Percentiles rank a stretch among this genome's conserved stretches.
Conservation (phyloP, 2,888 invertebrate species). For the Nipponacmea schrenckii region DNA sequence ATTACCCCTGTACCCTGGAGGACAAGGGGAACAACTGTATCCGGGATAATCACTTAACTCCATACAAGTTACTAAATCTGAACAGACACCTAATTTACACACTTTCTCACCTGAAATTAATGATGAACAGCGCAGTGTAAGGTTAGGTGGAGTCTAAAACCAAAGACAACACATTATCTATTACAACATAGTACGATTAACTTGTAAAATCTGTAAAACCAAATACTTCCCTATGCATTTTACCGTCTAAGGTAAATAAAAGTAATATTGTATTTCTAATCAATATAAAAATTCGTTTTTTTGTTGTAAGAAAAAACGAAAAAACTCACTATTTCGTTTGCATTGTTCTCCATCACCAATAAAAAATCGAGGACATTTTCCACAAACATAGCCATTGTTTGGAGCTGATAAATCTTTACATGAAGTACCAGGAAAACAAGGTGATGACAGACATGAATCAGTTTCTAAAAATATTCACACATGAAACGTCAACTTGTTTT, state of each 20-base stretch:
- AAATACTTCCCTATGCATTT: no score
- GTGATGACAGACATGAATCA: conserved; percentile 32
- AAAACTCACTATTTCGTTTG: conserved; percentile 24
- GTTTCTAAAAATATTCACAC: conserved; percentile 21
- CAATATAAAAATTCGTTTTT: no score
- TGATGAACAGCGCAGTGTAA: no score
- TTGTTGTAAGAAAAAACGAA: no score
- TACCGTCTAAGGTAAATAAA: no score
- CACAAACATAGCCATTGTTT: conserved; percentile 38
- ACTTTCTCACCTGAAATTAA: conserved; percentile 29
- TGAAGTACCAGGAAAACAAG: conserved; percentile 37
- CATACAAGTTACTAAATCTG: conserved; percentile 30
- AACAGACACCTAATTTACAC: conserved; percentile 35
- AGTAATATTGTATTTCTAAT: no score
- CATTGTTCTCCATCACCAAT: conserved; percentile 30
- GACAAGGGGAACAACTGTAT: conserved; percentile 38
- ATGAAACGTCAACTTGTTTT: no score
- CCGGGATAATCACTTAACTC: conserved; percentile 40
- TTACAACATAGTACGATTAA: no score
- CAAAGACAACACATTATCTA: no score
- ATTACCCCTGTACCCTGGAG: conserved; percentile 36
- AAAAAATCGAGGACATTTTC: conserved; percentile 37
- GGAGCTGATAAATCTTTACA: conserved; percentile 39
- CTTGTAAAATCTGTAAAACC: no score
- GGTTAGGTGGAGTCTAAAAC: no score